These are phyloP conservation scores for Tethea ocularis DNA, from an alignment of 2,888 invertebrate genomes.

Conservation along the genomic window DNA sequence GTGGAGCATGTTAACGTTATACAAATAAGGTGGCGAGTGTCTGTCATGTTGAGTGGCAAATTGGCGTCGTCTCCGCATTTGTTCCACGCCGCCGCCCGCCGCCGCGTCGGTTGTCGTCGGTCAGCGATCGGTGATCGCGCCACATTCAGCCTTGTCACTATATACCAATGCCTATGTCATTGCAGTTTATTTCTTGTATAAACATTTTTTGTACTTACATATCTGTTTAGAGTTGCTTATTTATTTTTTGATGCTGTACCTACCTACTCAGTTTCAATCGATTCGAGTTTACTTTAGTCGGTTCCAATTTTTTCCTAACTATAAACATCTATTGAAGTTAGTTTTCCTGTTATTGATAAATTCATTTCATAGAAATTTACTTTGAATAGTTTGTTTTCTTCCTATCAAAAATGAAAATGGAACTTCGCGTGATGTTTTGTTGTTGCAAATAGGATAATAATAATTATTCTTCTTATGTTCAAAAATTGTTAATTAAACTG, in stretches of 20 bases:
- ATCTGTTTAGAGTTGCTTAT: background rate
- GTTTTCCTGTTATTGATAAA: background rate
- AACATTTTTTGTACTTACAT: no score
- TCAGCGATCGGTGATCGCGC: conserved; percentile 46
- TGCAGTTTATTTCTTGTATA: conserved; percentile 48
- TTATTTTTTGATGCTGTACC: conserved; percentile 2
- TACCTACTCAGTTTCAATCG: background rate
- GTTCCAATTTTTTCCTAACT: background rate
- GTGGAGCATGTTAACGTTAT: conserved; percentile 65
- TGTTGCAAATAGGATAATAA: background rate
- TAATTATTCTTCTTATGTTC: background rate
- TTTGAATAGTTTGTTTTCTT: background rate
- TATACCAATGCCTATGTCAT: conserved; percentile 63
- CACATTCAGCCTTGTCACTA: conserved; percentile 63
- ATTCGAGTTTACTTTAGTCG: conserved; percentile 7
- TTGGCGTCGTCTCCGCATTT: conserved; percentile 71
- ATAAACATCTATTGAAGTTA: background rate
- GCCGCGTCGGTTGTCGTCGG: conserved; percentile 28
- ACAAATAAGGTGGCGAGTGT: conserved; percentile 68
- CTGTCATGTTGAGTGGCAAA: conserved; percentile 72
- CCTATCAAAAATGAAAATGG: background rate
- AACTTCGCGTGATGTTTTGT: background rate
- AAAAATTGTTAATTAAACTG: background rate
- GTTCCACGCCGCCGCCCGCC: conserved; percentile 55
- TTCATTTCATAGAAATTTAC: background rate